These are phyloP conservation scores for Crocuta crocuta DNA, from an alignment of 2,113 vertebrate genomes.

Conservation along the genomic window DNA sequence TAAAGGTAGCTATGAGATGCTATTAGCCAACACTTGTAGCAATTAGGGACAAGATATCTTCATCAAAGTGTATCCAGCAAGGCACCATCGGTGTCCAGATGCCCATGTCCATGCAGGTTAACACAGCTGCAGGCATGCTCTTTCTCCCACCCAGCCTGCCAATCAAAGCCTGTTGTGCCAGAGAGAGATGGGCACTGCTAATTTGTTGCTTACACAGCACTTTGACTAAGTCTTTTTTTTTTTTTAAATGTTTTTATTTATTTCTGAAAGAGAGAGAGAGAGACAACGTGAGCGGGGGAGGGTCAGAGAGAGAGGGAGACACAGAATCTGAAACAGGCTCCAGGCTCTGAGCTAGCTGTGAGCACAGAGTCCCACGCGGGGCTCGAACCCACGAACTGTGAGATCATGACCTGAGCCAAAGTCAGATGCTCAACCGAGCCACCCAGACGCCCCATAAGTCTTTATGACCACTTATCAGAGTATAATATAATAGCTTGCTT, in stretches of 20 bases:
- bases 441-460: background rate
- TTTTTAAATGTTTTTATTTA: too few relatives aligned
- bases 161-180: background rate
- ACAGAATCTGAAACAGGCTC: too few relatives aligned
- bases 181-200: background rate
- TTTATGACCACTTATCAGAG: background rate
- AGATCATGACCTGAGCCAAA: too few relatives aligned
- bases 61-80: background rate
- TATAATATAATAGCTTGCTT: background rate
- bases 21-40: background rate
- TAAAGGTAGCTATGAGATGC: background rate
- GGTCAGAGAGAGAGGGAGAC: too few relatives aligned
- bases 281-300: too few relatives aligned
- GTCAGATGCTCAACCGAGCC: too few relatives aligned
- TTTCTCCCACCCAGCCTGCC: background rate
- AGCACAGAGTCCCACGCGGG: too few relatives aligned
- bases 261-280: too few relatives aligned
- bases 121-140: rapidly evolving
- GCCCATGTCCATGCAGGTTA: background rate
- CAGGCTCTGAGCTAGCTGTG: too few relatives aligned
- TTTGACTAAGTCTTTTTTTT: background rate
- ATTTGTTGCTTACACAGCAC: background rate
- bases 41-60: too few relatives aligned
- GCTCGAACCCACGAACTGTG: too few relatives aligned
- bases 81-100: background rate